phyloP scores from a whole-genome alignment of 2,113 vertebrate species.

The Ophthalmolycus amberensis region DNA sequence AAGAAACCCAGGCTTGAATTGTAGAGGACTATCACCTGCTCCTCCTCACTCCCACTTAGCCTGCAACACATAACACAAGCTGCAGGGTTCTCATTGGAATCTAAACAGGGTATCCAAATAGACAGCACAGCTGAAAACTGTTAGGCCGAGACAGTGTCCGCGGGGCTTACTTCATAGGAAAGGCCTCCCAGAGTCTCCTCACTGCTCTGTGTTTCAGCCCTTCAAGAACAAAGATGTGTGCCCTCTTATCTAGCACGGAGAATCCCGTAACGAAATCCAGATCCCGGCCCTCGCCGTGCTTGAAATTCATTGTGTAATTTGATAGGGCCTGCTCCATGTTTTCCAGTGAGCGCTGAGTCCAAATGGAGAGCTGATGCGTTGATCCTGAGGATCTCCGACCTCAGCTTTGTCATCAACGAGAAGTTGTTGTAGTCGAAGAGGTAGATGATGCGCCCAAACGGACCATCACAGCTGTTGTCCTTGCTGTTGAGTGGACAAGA shows the following conservation, averaged over 20 bases:
- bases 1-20: conserved; percentile 84
- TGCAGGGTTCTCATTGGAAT: conserved; percentile 35
- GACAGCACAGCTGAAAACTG: conserved; percentile 50
- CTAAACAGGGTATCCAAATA: conserved; percentile 21
- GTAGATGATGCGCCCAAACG: conserved; percentile 84
- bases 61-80: conserved; percentile 74
- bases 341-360: conserved; percentile 47
- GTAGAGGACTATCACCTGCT: conserved; percentile 81
- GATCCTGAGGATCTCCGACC: conserved; percentile 80
- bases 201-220: conserved; percentile 86
- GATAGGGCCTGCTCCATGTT: conserved; percentile 68
- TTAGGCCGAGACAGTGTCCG: conserved; percentile 30
- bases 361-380: conserved; percentile 83
- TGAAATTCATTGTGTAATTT: conserved; percentile 66
- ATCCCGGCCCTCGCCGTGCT: conserved; percentile 58
- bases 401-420: conserved; percentile 71
- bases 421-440: conserved; percentile 75
- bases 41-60: conserved; percentile 37
- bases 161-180: conserved; percentile 71
- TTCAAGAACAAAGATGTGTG: conserved; percentile 88
- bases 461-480: conserved; percentile 5
- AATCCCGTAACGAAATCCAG: conserved; percentile 88
- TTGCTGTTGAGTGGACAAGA: conserved; percentile 66
- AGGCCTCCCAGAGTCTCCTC: conserved; percentile 82
- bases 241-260: conserved; percentile 84